These are phyloP conservation scores for Anthopleura xanthogrammica DNA, from an alignment of 92 coral and sea anemone genomes.

Conservation along the genomic window DNA sequence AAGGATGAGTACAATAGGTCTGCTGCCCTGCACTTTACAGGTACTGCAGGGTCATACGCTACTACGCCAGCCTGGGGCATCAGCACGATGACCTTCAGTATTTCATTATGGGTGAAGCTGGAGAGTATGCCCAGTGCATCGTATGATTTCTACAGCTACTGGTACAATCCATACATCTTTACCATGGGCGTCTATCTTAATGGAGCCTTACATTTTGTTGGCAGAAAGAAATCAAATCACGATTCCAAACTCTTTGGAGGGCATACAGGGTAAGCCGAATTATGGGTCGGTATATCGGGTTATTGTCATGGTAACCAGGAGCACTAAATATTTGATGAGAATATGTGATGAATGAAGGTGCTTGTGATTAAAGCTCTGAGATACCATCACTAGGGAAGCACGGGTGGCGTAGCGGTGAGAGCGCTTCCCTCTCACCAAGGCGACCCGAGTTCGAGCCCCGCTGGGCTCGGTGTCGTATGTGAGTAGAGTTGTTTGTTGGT, in stretches of 20 bases:
- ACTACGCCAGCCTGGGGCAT: slow-evolving; percentile 16
- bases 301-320: too few species aligned
- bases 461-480: too few species aligned
- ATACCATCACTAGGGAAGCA: too few species aligned
- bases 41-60: slow-evolving; percentile 19
- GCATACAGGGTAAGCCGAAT: background rate
- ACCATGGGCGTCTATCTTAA: background rate
- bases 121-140: background rate
- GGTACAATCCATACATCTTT: slow-evolving; percentile 3
- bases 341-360: too few species aligned
- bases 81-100: slow-evolving; percentile 7
- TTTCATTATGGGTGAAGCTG: slow-evolving; percentile 16
- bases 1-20: background rate
- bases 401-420: too few species aligned
- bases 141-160: background rate
- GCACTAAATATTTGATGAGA: too few species aligned
- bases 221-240: background rate
- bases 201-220: background rate
- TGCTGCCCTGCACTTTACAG: slow-evolving; percentile 16
- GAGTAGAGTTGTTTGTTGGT: too few species aligned
- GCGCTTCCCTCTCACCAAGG: too few species aligned
- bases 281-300: too few species aligned
- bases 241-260: background rate
- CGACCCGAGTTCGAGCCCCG: too few species aligned
- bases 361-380: too few species aligned